Evolutionary conservation across 2,888 invertebrate genomes (phyloP).

Genomic region (Ametastegia equiseti): DNA sequence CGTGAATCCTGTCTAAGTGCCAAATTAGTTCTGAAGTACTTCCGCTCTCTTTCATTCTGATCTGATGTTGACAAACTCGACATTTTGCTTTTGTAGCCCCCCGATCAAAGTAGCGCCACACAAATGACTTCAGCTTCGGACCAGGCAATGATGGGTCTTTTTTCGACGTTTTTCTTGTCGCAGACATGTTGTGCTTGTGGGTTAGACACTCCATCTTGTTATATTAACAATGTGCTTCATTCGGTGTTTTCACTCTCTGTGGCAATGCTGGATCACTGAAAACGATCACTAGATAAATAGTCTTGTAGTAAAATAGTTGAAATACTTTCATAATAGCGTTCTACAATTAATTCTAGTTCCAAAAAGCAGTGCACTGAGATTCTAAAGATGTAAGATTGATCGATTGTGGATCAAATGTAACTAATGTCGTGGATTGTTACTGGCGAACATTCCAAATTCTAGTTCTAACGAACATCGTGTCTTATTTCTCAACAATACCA

Average conservation of each 20-base stretch:
- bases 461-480: too few relatives aligned
- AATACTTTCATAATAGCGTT: too few relatives aligned
- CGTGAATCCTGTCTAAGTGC: not conserved
- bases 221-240: not conserved
- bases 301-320: too few relatives aligned
- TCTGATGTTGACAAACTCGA: not conserved
- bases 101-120: not conserved
- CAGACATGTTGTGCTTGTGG: not conserved
- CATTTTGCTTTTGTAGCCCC: not conserved
- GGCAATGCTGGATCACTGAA: too few relatives aligned
- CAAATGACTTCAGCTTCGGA: not conserved
- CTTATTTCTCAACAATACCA: too few relatives aligned
- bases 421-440: too few relatives aligned
- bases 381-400: too few relatives aligned
- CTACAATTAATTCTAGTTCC: too few relatives aligned
- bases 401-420: too few relatives aligned
- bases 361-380: too few relatives aligned
- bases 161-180: not conserved
- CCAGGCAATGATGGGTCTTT: not conserved
- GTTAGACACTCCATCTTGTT: not conserved
- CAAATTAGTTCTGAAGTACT: not conserved
- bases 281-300: too few relatives aligned
- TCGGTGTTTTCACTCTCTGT: not conserved
- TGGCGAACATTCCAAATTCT: too few relatives aligned
- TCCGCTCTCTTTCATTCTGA: not conserved